Evolutionary conservation across 2,113 vertebrate genomes (phyloP), one percentile per base, ranked within the genome.

Genomic region (Aptenodytes forsteri): DNA sequence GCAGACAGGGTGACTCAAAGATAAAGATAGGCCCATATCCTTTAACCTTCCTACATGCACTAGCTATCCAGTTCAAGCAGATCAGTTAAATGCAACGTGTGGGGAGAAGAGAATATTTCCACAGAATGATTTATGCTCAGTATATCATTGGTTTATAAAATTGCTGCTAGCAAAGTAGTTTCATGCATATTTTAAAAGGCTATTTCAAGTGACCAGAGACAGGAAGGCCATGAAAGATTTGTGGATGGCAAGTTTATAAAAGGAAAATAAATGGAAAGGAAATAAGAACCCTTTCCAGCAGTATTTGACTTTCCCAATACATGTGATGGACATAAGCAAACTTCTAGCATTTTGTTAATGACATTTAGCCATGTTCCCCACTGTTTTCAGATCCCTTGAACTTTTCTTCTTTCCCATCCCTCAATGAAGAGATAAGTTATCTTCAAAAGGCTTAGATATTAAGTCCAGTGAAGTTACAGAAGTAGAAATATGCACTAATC

Each of bases 111-210:
- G 26, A 44, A 10, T 65, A 87, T 82, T 92, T 79, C 38, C 11
- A 47, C 47, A 59, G 42, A 70, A 56, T 47, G 20, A 92, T 89
- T 94, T 83, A 77, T 72, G n/a, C 40, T 82, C 1, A 3, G 17
- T 47, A 52, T 91, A 83, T 77, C 50, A 52, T 3, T 62, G n/a
- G 32, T 83, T 76, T 95, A 49, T 81, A 71, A 44, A 83, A 87
- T 30, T 76, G 42, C 47, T 76, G 38, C 40, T 83, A 64, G 46
- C 13, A 19, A 89, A 91, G 52, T 44, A 66, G 46, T 79, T 93
- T 77, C 52, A 70, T 80, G 83, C 36, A 70, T 96, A 89, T 96
- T 95, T 96, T 80, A 80, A 96, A 76, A 65, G 54, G 34, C 54
- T 92, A 3, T 66, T 96, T 93, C 36, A 83, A 52, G 54, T 73